Conservation (phyloP, 1,140 invertebrate genomes). For the Diabrotica virgifera region DNA sequence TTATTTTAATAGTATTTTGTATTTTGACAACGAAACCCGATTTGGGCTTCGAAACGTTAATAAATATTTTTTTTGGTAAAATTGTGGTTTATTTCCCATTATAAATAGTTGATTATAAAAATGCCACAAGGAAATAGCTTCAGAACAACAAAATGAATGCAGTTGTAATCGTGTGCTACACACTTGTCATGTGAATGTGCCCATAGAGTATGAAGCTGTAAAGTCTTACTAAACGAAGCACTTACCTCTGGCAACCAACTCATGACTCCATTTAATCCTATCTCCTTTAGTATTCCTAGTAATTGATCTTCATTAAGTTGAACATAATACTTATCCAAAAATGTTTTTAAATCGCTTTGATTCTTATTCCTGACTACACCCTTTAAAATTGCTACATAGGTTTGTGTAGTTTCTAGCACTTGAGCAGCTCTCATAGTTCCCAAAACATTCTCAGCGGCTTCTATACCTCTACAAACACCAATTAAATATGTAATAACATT, state of each 20-base stretch:
- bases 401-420: slow-evolving; percentile 32
- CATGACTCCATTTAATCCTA: slow-evolving; percentile 31
- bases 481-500: slow-evolving; percentile 11
- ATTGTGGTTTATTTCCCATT: too few relatives aligned
- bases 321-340: slow-evolving; percentile 19
- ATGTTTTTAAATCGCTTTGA: slow-evolving; percentile 29
- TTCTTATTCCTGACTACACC: slow-evolving; percentile 30
- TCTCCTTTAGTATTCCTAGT: slow-evolving; percentile 25
- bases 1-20: too few relatives aligned
- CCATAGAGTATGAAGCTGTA: too few relatives aligned
- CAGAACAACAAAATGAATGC: too few relatives aligned
- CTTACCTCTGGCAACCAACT: slow-evolving; percentile 27
- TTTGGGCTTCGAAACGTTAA: too few relatives aligned
- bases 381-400: slow-evolving; percentile 31
- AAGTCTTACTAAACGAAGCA: neutral
- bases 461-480: slow-evolving; percentile 39
- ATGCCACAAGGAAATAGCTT: too few relatives aligned
- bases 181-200: too few relatives aligned
- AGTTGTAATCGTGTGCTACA: too few relatives aligned
- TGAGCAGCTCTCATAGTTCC: slow-evolving; percentile 48
- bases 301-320: slow-evolving; percentile 27
- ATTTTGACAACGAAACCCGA: too few relatives aligned
- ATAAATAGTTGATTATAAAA: too few relatives aligned
- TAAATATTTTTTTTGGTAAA: too few relatives aligned
- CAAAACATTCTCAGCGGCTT: slow-evolving; percentile 41